Base-by-base conservation (phyloP, 1,140 invertebrate genomes). In the Leptinotarsa undecemlineata region DNA sequence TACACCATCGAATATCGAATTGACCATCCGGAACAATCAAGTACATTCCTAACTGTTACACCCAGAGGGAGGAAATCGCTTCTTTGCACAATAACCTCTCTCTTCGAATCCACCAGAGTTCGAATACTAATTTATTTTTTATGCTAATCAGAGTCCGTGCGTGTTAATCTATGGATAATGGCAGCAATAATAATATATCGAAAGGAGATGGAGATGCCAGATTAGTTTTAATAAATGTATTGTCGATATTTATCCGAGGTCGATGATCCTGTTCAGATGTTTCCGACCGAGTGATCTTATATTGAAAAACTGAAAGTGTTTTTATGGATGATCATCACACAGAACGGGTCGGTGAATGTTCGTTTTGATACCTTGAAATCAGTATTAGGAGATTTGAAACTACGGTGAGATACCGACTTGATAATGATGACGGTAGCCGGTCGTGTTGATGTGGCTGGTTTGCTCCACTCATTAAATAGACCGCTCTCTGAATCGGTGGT, bases 1-100 rank as follows among this genome's bases (percentile, higher is more conserved):
- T 76, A 76, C 80, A 76, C 76, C 79, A 75, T 78, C 71, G 79
- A 74, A 74, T 79, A 57, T 74, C 72, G 68, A 78, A 72, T 69
- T 76, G 73, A 71, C 80, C 75, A 81, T 76, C 76, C 79, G 77
- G 74, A 78, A 79, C 74, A 17, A 73, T 33, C 60, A 62, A 69
- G 69, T 23, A 48, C 67, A 78, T 75, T 60, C 68, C 48, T 77
- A 74, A 77, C 71, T 70, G 61, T 57, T 57, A 57, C 51, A 57
- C 6, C 42, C 11, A 11, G 20, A 48, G 19, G 47, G 68, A 20
- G 68, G 64, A 23, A 11, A 67, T 67, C 23, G 19, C 20, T 17
- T 67, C 64, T 64, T 64, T 64, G 20, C 63, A 20, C 26, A 64
- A 21, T 23, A 64, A 23, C 63, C 63, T 64, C 20, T 64, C 63